phyloP scores from a whole-genome alignment of 2,797 vertebrate genomes.

The Fistularia commersonii region DNA sequence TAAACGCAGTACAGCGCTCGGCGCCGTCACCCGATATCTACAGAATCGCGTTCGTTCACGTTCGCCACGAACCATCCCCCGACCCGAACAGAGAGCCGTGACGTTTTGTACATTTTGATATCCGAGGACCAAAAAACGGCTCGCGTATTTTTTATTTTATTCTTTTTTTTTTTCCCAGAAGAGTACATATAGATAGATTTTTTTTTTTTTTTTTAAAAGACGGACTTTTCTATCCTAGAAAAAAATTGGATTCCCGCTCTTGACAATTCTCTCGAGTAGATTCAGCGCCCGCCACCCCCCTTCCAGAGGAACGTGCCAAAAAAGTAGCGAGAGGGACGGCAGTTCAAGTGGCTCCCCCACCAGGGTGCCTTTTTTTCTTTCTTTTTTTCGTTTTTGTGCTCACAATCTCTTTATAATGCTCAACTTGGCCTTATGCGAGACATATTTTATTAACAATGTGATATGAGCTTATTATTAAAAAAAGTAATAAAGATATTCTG shows the following conservation, averaged over 20 bases:
- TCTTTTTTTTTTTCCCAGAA: slow-evolving; percentile 24
- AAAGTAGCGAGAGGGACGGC: slow-evolving; percentile 32
- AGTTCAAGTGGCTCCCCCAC: slow-evolving; percentile 44
- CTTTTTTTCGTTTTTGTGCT: slow-evolving; percentile 49
- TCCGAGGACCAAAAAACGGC: slow-evolving; percentile 77
- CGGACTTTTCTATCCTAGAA: slow-evolving; percentile 19
- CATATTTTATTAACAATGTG: slow-evolving; percentile 51
- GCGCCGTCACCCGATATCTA: too few species aligned
- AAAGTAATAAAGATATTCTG: slow-evolving; percentile 40
- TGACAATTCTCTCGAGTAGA: too few species aligned
- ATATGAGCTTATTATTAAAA: slow-evolving; percentile 25
- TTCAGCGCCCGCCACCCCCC: too few species aligned
- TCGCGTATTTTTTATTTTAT: slow-evolving; percentile 37
- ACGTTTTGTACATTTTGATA: slow-evolving; percentile 79
- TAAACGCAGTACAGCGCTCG: too few species aligned
- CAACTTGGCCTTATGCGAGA: slow-evolving; percentile 49
- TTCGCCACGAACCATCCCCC: slow-evolving; percentile 29
- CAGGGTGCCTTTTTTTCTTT: slow-evolving; percentile 61
- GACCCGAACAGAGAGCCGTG: slow-evolving; percentile 59
- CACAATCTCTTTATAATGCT: slow-evolving; percentile 38
- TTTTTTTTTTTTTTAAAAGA: slow-evolving; percentile 64
- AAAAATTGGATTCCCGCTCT: neutral
- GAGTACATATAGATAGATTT: slow-evolving; percentile 68
- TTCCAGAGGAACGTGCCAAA: slow-evolving; percentile 5
- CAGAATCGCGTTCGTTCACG: too few species aligned